A percentile compares a stretch with the other conserved stretches of the same genome.
Evolutionary conservation across 2,797 vertebrate genomes (phyloP).

Genomic region (Alca torda): DNA sequence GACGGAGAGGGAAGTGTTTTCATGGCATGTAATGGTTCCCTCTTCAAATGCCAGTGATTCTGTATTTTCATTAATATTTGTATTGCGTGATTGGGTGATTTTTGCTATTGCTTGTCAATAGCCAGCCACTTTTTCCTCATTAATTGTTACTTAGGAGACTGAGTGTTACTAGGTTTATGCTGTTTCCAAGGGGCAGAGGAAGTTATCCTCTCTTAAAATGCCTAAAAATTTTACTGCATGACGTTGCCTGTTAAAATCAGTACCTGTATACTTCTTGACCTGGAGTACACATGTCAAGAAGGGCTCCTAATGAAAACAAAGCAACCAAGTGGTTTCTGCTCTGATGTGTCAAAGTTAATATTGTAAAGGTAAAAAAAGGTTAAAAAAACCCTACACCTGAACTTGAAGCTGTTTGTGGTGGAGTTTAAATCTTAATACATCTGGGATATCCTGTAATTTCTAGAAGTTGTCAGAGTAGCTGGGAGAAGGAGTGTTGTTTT

Average conservation of each 20-base stretch:
- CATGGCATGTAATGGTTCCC: background rate
- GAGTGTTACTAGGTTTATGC: background rate
- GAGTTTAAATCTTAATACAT: background rate
- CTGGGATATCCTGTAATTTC: background rate
- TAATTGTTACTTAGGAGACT: background rate
- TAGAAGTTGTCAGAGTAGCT: background rate
- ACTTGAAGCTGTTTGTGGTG: background rate
- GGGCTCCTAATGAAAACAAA: background rate
- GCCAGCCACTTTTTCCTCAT: background rate
- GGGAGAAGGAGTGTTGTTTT: background rate
- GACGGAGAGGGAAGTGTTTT: background rate
- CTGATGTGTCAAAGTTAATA: background rate
- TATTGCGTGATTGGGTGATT: background rate
- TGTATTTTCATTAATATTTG: background rate
- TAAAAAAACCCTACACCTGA: rapidly evolving
- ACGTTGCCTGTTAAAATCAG: background rate
- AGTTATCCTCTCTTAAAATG: background rate
- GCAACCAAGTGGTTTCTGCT: background rate
- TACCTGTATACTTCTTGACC: background rate
- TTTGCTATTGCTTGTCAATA: background rate
- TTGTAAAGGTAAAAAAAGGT: background rate
- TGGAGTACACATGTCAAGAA: background rate
- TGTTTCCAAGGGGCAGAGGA: background rate
- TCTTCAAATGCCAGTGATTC: background rate
- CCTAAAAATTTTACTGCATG: background rate